Base-by-base conservation (phyloP, 2,888 invertebrate genomes). In the Phragmatobia fuliginosa region DNA sequence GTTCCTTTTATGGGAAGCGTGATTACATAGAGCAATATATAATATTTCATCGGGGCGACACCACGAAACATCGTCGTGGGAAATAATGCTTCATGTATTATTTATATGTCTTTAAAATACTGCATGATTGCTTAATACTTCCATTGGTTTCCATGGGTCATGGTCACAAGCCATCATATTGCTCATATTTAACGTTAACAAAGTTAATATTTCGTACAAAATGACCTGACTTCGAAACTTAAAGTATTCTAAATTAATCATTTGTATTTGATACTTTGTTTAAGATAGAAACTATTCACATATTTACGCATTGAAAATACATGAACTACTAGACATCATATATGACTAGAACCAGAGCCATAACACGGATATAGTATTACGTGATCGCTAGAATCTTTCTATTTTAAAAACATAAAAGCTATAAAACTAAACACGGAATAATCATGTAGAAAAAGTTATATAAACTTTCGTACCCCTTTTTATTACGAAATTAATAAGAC, bases 61-160 rank as follows among this genome's bases (percentile, higher is more conserved):
- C 28, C 62, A 62, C 28, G 11, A 56, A 28, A 28, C 18, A 7
- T 10, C 56, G 65, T 56, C 56, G 65, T 56, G 65, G 21, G 65
- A 65, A 65, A 36, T 31, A 56, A 38, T 16, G 18, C 14, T 3
- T 56, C 65, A 65, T 65, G 64, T 36, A 65, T 65, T 56, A 65
- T 65, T 65, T 33, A 65, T 65, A 33, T 63, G 25, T 3, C 18
- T 38, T 38, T 65, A 56, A 25, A 36, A 65, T 38, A 16, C 21
- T 36, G 49, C 16, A 45, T 18, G 21, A 41, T 62, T 62, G 41
- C 62, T 14, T n/a, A 49, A 49, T 63, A 6, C n/a, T 32, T 63
- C n/a, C 16, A 63, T 63, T n/a, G n/a, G 14, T 6, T 49, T 31
- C 21, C 4, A n/a, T 31, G 32, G 11, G 21, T 1, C 52, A 28